Evolutionary conservation across 2,888 invertebrate genomes (phyloP), one percentile per base, ranked within the genome.

Genomic region (Rotaria sp.): DNA sequence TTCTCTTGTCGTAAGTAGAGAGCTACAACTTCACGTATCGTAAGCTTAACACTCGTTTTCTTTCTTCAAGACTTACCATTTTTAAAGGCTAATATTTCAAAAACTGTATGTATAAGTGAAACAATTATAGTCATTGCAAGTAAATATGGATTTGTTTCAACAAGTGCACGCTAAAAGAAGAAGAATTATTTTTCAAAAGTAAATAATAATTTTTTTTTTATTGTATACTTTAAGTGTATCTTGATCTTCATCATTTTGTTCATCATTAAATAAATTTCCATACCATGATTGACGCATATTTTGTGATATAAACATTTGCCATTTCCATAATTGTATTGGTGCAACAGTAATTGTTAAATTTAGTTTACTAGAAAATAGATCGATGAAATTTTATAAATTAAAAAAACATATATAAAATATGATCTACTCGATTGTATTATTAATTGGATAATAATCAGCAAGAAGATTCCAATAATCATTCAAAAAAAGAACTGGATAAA

Each of bases 401-500:
- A 15, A 48, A 48, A 48, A 15, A 10, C 1, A 5, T 1, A 50
- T 18, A 50, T 13, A 30, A 0, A n/a, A 45, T 41, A 26, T 48
- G 50, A 41, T 15, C 15, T 80, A 80, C 80, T 80, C n/a, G 3
- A 95, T 94, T 1, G 96, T 95, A 85, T 94, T 93, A 91, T 97
- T 97, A 87, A 99, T 94, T 30, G 91, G 91, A 88, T 89, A 89
- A 92, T 97, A 98, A 90, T 98, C 97, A 87, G 95, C 93, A 90
- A 96, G 94, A 93, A 99, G 94, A 90, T 99, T 99, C 99, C 99
- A 99, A 91, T 97, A 99, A 89, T 97, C 97, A 92, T 99, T 99
- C 87, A 95, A 93, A 91, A 95, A 97, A 84, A 99, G 92, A 75
- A 97, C 95, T 8, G 99, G 99, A 89, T 96, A 95, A 91, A 99